Conservation (phyloP, 2,888 invertebrate genomes). For the Trichopoda pennipes region DNA sequence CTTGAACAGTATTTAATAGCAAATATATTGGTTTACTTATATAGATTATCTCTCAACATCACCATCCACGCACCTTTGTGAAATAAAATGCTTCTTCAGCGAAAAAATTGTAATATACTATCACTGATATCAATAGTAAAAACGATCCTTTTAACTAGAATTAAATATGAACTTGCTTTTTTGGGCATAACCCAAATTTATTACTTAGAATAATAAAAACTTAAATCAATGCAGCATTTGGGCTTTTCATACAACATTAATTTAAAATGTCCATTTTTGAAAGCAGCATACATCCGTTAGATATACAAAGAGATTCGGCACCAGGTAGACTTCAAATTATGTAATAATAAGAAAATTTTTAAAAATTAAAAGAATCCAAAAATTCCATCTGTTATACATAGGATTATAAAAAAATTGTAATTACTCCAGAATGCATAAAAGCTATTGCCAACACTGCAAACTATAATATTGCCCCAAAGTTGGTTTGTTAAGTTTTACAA, state of each 20-base stretch:
- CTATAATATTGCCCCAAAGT: too few relatives aligned
- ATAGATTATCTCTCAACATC: background rate
- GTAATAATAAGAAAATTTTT: background rate
- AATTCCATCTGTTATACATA: background rate
- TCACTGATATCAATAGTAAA: conserved; percentile 4
- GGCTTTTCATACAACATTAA: conserved; percentile 9
- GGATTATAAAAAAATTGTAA: background rate
- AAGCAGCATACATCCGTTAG: conserved; percentile 5
- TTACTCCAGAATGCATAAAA: background rate
- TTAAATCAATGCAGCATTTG: background rate
- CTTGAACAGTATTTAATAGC: conserved; percentile 19
- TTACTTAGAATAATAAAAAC: conserved; percentile 1
- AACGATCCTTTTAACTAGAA: conserved; percentile 6
- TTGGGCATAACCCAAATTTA: background rate
- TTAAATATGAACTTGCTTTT: background rate
- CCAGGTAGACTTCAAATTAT: conserved; percentile 8
- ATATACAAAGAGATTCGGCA: background rate
- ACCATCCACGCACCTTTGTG: conserved; percentile 18
- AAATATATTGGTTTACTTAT: conserved; percentile 3
- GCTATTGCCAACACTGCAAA: too few relatives aligned
- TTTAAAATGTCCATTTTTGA: conserved; percentile 5
- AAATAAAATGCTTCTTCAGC: conserved; percentile 8
- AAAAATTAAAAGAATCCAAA: conserved; percentile 12
- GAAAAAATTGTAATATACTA: conserved; percentile 5
- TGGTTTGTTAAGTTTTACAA: too few relatives aligned